These are phyloP conservation scores for Brachionichthys hirsutus DNA, from an alignment of 2,113 vertebrate genomes.

Conservation along the genomic window DNA sequence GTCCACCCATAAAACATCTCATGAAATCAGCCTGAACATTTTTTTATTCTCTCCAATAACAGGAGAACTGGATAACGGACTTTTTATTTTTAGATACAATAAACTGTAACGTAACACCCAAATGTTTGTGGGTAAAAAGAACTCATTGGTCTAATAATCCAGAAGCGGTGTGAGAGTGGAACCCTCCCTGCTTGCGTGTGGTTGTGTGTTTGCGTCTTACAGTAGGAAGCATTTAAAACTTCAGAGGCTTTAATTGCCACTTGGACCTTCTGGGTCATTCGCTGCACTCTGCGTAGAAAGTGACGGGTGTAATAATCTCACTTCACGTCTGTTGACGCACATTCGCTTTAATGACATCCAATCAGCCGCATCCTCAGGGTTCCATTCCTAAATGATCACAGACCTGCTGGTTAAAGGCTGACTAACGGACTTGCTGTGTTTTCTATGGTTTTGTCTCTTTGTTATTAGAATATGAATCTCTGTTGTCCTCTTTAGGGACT, in stretches of 20 bases:
- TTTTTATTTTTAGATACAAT: no score
- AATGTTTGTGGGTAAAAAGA: no score
- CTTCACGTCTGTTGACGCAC: slow-evolving; percentile 52
- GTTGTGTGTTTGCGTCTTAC: slow-evolving; percentile 5
- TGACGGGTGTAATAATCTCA: slow-evolving; percentile 32
- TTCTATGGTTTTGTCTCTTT: no score
- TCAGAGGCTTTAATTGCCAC: slow-evolving; percentile 45
- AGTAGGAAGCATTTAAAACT: slow-evolving; percentile 51
- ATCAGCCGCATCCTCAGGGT: slow-evolving; percentile 49
- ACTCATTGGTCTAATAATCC: no score
- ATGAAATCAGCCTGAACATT: no score
- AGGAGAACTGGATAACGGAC: no score
- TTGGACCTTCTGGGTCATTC: slow-evolving; percentile 43
- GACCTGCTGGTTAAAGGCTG: slow-evolving; percentile 37
- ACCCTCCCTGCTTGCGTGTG: background rate
- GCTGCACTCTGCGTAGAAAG: slow-evolving; percentile 44
- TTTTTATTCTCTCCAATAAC: no score
- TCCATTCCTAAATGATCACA: slow-evolving; percentile 54
- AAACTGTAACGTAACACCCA: no score
- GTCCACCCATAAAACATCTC: no score
- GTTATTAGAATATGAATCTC: no score
- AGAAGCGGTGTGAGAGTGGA: background rate
- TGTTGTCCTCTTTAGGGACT: no score
- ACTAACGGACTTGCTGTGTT: slow-evolving; percentile 24
- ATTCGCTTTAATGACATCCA: slow-evolving; percentile 53